Conservation (phyloP, 2,797 vertebrate species). For the Clarias platycephalus region DNA sequence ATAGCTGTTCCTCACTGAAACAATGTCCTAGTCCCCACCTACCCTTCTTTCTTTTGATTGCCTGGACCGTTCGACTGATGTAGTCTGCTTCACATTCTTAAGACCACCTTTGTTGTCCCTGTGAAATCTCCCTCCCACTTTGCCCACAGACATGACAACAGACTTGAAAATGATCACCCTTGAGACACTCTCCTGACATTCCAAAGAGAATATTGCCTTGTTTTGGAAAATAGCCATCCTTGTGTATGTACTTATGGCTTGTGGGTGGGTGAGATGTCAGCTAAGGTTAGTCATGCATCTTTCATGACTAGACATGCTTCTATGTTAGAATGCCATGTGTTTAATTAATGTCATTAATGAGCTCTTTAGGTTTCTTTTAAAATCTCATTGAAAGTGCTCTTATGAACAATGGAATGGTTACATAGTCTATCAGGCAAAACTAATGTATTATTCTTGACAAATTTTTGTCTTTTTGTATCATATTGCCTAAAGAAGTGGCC, state of each 20-base stretch:
- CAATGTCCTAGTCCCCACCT: slow-evolving; percentile 7
- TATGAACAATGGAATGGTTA: no score
- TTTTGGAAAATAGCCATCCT: slow-evolving; percentile 38
- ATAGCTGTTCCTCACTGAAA: slow-evolving; percentile 3
- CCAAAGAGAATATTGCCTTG: slow-evolving; percentile 28
- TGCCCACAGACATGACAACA: slow-evolving; percentile 27
- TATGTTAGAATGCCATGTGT: slow-evolving; percentile 29
- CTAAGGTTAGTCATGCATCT: slow-evolving; percentile 49
- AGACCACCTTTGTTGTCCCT: slow-evolving; percentile 44
- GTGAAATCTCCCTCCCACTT: slow-evolving; percentile 51
- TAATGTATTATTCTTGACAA: slow-evolving; percentile 16
- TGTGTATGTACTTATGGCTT: not conserved
- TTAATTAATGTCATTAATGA: slow-evolving; percentile 41
- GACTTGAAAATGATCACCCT: slow-evolving; percentile 49
- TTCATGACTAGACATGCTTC: slow-evolving; percentile 39
- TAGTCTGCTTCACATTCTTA: not conserved
- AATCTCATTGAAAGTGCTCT: slow-evolving; percentile 6
- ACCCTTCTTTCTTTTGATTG: slow-evolving; percentile 19
- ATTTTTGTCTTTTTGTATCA: slow-evolving; percentile 29
- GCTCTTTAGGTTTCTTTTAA: slow-evolving; percentile 12
- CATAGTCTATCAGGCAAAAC: not conserved
- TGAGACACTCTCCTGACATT: slow-evolving; percentile 38
- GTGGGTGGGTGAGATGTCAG: slow-evolving; percentile 26
- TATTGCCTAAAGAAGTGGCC: slow-evolving; percentile 20
- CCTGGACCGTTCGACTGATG: not conserved